phyloP scores from a whole-genome alignment of 1,140 invertebrate species.

The Drosophila navojoa region DNA sequence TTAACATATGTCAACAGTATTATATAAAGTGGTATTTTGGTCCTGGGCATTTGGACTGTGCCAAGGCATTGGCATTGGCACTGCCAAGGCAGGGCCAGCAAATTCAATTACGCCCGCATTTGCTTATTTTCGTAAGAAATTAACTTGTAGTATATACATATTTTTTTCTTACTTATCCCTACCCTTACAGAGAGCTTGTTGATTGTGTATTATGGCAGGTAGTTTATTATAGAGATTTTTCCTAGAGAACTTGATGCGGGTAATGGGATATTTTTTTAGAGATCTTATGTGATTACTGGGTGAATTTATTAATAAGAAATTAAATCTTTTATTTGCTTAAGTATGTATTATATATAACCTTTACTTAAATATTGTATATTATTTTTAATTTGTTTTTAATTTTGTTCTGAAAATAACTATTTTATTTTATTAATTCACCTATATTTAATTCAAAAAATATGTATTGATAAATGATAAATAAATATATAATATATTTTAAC shows the following conservation, averaged over 20 bases:
- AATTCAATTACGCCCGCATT: conserved; percentile 77
- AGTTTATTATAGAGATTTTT: conserved; percentile 2
- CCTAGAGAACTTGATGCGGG: neutral
- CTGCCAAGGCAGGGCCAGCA: conserved; percentile 43
- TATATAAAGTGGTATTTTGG: conserved; percentile 80
- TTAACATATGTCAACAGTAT: conserved; percentile 84
- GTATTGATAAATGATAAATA: too few relatives aligned
- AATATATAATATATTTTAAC: too few relatives aligned
- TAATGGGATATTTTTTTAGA: neutral
- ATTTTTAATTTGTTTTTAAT: too few relatives aligned
- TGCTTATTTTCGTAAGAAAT: conserved; percentile 78
- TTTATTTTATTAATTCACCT: too few relatives aligned
- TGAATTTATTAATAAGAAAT: neutral
- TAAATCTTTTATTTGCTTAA: neutral
- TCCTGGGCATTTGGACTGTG: conserved; percentile 42
- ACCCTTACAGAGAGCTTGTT: neutral
- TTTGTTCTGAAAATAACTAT: too few relatives aligned
- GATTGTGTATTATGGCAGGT: conserved; percentile 21
- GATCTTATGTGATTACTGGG: neutral
- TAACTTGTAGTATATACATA: conserved; percentile 58
- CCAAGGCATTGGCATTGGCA: neutral
- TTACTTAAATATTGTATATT: too few relatives aligned
- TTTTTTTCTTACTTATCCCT: conserved; percentile 11
- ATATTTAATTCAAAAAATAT: too few relatives aligned
- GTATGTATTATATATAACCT: too few relatives aligned